Conservation (phyloP, 2,888 invertebrate species). For the Chydorus sphaericus region DNA sequence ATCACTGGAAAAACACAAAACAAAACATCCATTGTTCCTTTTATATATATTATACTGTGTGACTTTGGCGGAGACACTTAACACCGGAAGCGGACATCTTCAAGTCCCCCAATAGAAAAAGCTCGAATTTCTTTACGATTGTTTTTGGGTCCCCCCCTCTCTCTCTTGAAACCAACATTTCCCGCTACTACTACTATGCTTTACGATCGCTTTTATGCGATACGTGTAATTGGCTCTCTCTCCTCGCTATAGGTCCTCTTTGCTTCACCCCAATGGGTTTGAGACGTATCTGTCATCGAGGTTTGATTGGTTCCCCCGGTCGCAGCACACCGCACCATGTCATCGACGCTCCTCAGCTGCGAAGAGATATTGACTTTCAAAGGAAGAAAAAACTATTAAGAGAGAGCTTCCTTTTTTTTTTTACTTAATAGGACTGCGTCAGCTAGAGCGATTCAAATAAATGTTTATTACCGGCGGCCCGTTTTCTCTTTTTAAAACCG, state of each 20-base stretch:
- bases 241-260: neutral
- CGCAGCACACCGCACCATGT: neutral
- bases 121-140: neutral
- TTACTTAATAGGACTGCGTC: neutral
- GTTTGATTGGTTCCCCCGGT: neutral
- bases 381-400: neutral
- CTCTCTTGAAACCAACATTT: too few relatives aligned
- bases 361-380: too few relatives aligned
- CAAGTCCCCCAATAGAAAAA: neutral
- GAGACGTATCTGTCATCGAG: neutral
- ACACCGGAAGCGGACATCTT: conserved; percentile 5
- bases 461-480: too few relatives aligned
- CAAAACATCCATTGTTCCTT: too few relatives aligned
- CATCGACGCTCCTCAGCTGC: neutral
- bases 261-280: neutral
- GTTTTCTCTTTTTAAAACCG: too few relatives aligned
- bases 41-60: too few relatives aligned
- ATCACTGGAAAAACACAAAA: too few relatives aligned
- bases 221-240: neutral
- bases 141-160: neutral
- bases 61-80: conserved; percentile 2
- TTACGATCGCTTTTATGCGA: neutral
- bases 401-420: neutral
- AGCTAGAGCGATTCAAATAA: too few relatives aligned
- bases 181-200: neutral